phyloP scores from a whole-genome alignment of 2,888 invertebrate genomes.

The Arctia plantaginis region DNA sequence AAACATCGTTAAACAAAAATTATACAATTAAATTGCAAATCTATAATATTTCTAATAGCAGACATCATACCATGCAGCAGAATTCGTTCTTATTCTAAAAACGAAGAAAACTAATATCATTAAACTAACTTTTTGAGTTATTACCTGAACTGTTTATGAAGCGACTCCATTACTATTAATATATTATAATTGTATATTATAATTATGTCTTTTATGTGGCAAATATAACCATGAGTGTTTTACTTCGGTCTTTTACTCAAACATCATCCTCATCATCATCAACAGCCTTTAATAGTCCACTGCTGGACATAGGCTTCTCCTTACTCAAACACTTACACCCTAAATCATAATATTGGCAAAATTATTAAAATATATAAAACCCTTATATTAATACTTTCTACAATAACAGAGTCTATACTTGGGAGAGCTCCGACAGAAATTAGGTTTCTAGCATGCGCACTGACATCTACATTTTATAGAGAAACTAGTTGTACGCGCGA shows the following conservation, averaged over 20 bases:
- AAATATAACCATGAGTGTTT: slow-evolving; percentile 30
- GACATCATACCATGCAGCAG: too few species aligned
- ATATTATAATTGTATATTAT: neutral
- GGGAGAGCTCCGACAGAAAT: too few species aligned
- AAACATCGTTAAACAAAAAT: too few species aligned
- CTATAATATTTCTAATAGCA: too few species aligned
- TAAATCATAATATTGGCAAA: neutral
- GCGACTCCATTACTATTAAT: neutral
- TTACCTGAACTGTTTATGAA: neutral
- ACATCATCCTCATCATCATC: too few species aligned
- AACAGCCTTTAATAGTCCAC: too few species aligned
- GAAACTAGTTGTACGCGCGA: too few species aligned
- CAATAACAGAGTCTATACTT: neutral
- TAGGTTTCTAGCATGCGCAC: neutral
- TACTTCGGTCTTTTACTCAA: slow-evolving; percentile 22
- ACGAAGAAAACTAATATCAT: too few species aligned
- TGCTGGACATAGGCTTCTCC: too few species aligned
- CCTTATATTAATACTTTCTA: neutral
- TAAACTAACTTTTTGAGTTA: neutral
- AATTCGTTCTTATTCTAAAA: too few species aligned
- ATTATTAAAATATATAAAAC: neutral
- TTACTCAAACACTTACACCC: neutral
- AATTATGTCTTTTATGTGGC: slow-evolving; percentile 13
- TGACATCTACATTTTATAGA: neutral
- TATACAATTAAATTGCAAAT: too few species aligned